phyloP scores from a whole-genome alignment of 1,140 invertebrate species.

The Drosophila lacertosa region DNA sequence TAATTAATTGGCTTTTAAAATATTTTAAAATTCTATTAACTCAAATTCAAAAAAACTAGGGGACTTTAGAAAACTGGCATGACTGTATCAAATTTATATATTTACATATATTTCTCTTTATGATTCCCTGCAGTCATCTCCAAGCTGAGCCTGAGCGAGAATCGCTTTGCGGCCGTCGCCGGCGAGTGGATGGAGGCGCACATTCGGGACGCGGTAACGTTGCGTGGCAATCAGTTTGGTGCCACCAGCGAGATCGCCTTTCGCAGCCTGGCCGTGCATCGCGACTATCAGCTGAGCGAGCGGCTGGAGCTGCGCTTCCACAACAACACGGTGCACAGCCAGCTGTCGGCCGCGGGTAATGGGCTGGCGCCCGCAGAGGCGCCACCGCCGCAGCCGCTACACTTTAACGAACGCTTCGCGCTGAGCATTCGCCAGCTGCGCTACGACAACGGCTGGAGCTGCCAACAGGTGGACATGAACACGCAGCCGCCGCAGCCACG shows the following conservation, averaged over 20 bases:
- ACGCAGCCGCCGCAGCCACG: constrained; percentile 59
- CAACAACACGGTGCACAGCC: constrained; percentile 70
- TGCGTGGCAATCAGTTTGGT: constrained; percentile 74
- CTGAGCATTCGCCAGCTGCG: constrained; percentile 61
- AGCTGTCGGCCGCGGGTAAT: constrained; percentile 1
- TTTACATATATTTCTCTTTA: neutral
- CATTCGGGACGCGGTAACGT: constrained; percentile 59
- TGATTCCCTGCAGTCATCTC: constrained; percentile 57
- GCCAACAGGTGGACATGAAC: constrained; percentile 62
- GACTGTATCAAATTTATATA: neutral
- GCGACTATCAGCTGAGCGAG: constrained; percentile 71
- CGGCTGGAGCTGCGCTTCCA: constrained; percentile 73
- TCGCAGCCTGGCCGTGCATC: constrained; percentile 66
- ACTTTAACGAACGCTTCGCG: constrained; percentile 65
- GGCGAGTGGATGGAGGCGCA: constrained; percentile 75
- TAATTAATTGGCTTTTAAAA: too few relatives aligned
- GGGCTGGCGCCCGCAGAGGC: neutral
- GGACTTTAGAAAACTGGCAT: too few relatives aligned
- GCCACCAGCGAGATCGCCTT: constrained; percentile 74
- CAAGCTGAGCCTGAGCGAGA: constrained; percentile 70
- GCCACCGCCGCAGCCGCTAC: constrained; percentile 43
- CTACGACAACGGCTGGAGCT: constrained; percentile 67
- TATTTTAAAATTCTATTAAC: too few relatives aligned
- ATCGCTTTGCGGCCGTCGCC: constrained; percentile 65
- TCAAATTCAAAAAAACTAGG: too few relatives aligned